Percentiles rank a stretch among this genome's conserved stretches.
Conservation (phyloP, 2,113 vertebrate species). For the Dipodomys merriami region DNA sequence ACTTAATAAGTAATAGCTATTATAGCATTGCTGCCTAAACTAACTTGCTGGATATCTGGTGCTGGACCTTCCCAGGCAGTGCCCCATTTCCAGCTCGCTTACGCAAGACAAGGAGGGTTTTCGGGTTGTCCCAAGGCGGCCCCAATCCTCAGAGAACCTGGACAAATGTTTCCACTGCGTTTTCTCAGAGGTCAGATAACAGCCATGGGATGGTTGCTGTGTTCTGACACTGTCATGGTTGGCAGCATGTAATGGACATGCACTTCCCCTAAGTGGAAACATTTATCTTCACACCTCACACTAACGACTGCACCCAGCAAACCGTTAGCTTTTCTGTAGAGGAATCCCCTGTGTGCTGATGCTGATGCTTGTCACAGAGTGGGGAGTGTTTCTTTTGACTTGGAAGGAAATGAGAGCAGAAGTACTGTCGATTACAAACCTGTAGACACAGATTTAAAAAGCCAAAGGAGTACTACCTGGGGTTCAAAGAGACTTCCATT, state of each 20-base stretch:
- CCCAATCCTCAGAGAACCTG: neutral
- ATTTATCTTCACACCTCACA: neutral
- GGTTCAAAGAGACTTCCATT: neutral
- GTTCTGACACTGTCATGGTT: constrained; percentile 25
- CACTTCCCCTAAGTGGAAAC: neutral
- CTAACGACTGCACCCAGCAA: neutral
- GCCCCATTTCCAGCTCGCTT: neutral
- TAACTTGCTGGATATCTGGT: neutral
- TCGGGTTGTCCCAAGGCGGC: neutral
- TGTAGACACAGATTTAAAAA: neutral
- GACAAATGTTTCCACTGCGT: neutral
- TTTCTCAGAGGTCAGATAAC: constrained; percentile 51
- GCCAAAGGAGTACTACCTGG: neutral
- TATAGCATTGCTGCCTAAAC: neutral
- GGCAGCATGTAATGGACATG: neutral
- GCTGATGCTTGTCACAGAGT: neutral
- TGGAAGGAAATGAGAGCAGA: neutral
- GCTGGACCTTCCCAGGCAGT: neutral
- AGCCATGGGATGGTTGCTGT: neutral
- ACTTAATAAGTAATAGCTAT: neutral
- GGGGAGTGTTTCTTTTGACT: neutral
- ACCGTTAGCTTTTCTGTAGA: constrained; percentile 21
- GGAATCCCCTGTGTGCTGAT: neutral
- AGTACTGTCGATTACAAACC: neutral
- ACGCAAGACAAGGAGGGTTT: neutral